A percentile compares a stretch with the other conserved stretches of the same genome.
These are phyloP conservation scores for Tenebrosternarchus preto DNA, from an alignment of 2,113 vertebrate species.

Conservation along the genomic window DNA sequence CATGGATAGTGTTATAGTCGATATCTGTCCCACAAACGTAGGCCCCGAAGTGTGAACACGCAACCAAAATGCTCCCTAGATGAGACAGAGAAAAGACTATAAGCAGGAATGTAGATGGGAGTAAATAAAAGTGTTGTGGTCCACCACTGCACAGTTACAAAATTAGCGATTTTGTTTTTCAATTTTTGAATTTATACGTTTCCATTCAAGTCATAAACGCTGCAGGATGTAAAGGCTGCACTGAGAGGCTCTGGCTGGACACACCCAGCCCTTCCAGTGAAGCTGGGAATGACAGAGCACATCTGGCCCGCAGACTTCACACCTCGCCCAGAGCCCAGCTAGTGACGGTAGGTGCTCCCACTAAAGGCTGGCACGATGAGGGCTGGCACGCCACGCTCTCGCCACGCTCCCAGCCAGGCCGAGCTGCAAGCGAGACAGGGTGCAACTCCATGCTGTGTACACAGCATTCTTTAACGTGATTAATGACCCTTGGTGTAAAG, in stretches of 20 bases:
- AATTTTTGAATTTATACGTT: neutral
- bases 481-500: constrained; percentile 13
- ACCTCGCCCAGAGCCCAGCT: constrained; percentile 29
- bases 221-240: constrained; percentile 11
- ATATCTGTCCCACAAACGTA: constrained; percentile 96
- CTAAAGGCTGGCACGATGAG: constrained; percentile 43
- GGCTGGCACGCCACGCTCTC: constrained; percentile 31
- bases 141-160: neutral
- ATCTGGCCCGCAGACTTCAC: constrained; percentile 57
- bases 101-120: neutral
- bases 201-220: constrained; percentile 15
- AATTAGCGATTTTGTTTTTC: neutral
- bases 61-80: constrained; percentile 89
- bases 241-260: constrained; percentile 3
- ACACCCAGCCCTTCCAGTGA: constrained; percentile 28
- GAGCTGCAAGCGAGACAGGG: neutral
- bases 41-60: constrained; percentile 93
- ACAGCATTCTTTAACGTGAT: constrained; percentile 27
- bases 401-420: neutral
- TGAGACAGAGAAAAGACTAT: constrained; percentile 36
- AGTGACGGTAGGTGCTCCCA: constrained; percentile 23
- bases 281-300: constrained; percentile 46
- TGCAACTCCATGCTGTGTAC: constrained; percentile 6
- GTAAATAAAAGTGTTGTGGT: neutral
- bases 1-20: constrained; percentile 95